Conservation (phyloP, 2,113 vertebrate species). For the Hyperopisus bebe region DNA sequence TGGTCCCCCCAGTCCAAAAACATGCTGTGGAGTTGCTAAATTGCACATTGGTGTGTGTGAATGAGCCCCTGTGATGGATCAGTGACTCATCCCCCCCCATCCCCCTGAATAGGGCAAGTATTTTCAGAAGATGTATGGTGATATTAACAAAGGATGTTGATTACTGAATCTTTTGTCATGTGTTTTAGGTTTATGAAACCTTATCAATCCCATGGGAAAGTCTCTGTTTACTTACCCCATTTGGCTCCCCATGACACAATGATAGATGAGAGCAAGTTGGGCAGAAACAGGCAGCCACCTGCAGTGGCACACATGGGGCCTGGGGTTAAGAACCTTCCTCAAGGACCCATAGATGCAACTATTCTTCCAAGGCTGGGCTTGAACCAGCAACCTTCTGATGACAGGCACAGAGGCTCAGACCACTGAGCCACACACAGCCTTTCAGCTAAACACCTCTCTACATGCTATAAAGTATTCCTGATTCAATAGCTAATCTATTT, state of each 20-base stretch:
- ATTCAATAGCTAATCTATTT: not conserved
- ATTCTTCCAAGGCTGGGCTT: not conserved
- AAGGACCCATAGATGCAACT: not conserved
- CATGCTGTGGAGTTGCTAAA: too few relatives aligned
- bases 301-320: not conserved
- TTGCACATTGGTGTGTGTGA: too few relatives aligned
- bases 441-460: not conserved
- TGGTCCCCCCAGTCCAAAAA: too few relatives aligned
- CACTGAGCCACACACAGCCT: not conserved
- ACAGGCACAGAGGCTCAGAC: not conserved
- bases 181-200: not conserved
- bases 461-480: not conserved
- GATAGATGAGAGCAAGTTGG: not conserved
- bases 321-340: not conserved
- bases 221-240: not conserved
- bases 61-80: too few relatives aligned
- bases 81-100: too few relatives aligned
- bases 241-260: not conserved
- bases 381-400: not conserved
- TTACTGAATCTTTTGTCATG: too few relatives aligned
- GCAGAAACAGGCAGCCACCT: not conserved
- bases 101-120: too few relatives aligned
- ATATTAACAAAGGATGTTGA: not conserved
- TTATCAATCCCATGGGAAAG: not conserved
- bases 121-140: not conserved